Evolutionary conservation across 1,140 invertebrate genomes (phyloP), one percentile per base, ranked within the genome.

Genomic region (Sitodiplosis mosellana): DNA sequence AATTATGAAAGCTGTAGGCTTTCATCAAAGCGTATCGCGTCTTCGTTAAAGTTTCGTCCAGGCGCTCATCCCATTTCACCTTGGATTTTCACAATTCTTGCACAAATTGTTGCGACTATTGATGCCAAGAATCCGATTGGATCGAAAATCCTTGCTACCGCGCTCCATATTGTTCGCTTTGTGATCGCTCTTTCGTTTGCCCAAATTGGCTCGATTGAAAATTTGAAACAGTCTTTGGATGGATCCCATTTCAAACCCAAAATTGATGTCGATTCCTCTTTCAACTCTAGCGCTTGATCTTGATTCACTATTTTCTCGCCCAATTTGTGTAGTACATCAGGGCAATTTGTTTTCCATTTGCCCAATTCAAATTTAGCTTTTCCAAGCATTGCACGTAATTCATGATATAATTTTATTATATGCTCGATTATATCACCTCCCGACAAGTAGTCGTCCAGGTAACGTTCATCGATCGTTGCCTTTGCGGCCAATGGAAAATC

Each of bases 21-120:
- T n/a, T n/a, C n/a, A n/a, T n/a, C n/a, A n/a, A n/a, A n/a, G n/a
- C n/a, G n/a, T n/a, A n/a, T n/a, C n/a, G n/a, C n/a, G n/a, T n/a
- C n/a, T n/a, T n/a, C n/a, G n/a, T n/a, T n/a, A n/a, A n/a, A n/a
- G n/a, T n/a, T n/a, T n/a, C n/a, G n/a, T n/a, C n/a, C n/a, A n/a
- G n/a, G n/a, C n/a, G 12, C 38, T 60, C 56, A 53, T 69, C 66
- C 66, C 64, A 69, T 6, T 51, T 52, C 6, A 59, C 19, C 11
- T 54, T 49, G 18, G 2, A 8, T 42, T 46, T 45, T 59, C 60
- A 63, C 2, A 65, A 37, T 10, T 54, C 51, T 53, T 66, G 57
- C 19, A 66, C 54, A 5, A 67, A 42, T 14, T 65, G 48, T 54
- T 69, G 65, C 21, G 56, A 52, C 54, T 1, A 63, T 21, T 7